Percentiles rank a stretch among this genome's conserved stretches.
Conservation (phyloP, 2,113 vertebrate species). For the Eclectus roratus region DNA sequence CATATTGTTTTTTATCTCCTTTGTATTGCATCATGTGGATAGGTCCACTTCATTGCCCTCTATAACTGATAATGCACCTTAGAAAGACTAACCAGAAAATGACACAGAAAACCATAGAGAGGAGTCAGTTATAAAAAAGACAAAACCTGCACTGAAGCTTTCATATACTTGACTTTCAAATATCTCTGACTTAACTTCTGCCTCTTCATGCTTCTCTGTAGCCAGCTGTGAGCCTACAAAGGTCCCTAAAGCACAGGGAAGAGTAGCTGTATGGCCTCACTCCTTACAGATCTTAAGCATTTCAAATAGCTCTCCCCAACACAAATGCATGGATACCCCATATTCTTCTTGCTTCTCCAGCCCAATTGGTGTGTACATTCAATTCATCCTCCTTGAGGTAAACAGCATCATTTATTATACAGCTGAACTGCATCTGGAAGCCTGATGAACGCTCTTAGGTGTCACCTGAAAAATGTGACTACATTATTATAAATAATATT, state of each 20-base stretch:
- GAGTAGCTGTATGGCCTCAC: background rate
- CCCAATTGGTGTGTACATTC: background rate
- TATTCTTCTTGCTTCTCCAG: background rate
- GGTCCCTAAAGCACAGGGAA: background rate
- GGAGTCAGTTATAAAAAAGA: background rate
- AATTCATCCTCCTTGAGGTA: background rate
- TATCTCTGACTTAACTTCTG: background rate
- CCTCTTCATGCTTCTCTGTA: background rate
- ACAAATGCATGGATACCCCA: background rate
- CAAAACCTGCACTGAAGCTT: background rate
- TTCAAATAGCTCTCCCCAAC: background rate
- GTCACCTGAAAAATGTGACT: background rate
- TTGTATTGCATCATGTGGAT: background rate
- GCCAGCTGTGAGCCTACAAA: background rate
- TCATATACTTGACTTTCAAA: background rate
- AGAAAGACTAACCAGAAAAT: background rate
- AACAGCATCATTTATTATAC: background rate
- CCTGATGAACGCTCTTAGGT: background rate
- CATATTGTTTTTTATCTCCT: background rate
- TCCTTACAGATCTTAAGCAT: background rate
- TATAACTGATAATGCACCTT: background rate
- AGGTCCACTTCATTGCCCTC: background rate
- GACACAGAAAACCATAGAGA: background rate
- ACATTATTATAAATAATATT: background rate
- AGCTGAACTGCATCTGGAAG: background rate